Percentiles rank a stretch among this genome's conserved stretches.
Evolutionary conservation across 2,888 invertebrate genomes (phyloP).

Genomic region (Tiliacea aurago): DNA sequence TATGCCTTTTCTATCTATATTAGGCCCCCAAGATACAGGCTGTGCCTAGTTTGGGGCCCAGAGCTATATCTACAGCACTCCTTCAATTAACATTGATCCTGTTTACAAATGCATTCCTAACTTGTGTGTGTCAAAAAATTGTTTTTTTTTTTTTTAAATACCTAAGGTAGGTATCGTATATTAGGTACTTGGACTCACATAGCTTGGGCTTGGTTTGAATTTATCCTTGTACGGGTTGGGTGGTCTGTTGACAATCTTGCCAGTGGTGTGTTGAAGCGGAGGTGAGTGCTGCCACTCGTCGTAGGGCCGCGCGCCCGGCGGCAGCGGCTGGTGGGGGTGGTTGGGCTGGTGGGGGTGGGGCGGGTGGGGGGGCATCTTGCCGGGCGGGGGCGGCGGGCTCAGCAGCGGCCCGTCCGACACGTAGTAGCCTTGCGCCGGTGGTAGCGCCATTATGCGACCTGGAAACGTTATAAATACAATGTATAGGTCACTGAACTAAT

Average conservation of each 20-base stretch:
- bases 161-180: background rate
- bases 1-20: no score
- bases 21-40: no score
- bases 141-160: no score
- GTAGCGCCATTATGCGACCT: conserved; percentile 86
- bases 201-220: conserved; percentile 83
- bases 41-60: no score
- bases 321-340: conserved; percentile 33
- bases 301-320: conserved; percentile 72
- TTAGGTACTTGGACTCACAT: conserved; percentile 74
- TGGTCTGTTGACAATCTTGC: conserved; percentile 87
- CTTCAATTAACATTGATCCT: no score
- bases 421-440: conserved; percentile 85
- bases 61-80: no score
- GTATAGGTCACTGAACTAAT: no score
- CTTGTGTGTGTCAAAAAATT: no score
- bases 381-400: conserved; percentile 71
- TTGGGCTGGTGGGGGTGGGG: conserved; percentile 9
- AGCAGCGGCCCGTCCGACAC: conserved; percentile 76
- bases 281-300: conserved; percentile 84
- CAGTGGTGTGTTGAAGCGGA: conserved; percentile 76
- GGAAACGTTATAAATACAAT: conserved; percentile 29
- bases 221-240: conserved; percentile 84
- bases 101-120: no score
- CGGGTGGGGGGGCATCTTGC: background rate